Evolutionary conservation across 2,797 vertebrate genomes (phyloP), one percentile per base, ranked within the genome.

Genomic region (Leptatherina wallacei): DNA sequence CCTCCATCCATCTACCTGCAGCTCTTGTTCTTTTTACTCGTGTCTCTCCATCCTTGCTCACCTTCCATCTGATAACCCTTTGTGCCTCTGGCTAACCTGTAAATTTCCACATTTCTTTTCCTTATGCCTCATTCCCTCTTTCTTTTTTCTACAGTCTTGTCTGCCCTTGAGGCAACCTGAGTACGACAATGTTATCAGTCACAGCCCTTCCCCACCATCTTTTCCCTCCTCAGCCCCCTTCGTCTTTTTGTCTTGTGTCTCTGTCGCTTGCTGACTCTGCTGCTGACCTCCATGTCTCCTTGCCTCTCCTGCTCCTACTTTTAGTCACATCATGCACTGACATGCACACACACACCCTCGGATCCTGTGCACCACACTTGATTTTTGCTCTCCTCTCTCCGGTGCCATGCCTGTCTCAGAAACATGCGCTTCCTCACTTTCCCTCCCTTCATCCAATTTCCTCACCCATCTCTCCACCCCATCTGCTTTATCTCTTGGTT

Each of bases 121-220:
- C 84, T 82, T 78, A 65, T 71, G 81, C 87, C 87, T 88, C 74
- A 63, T 84, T 87, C 80, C 66, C 58, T 55, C 70, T 77, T 71
- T 88, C 68, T 86, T 78, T 65, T 84, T 76, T 69, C 63, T 80
- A 2, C 82, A 2, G 61, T 84, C 84, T 88, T 86, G 86, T 88
- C 85, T 90, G 88, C 85, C 93, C 92, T 93, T 93, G 91, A 93
- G 91, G 91, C 91, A 91, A 89, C 88, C 87, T 42, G 76, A 85
- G 83, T 77, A 82, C 69, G 60, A 91, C 91, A 88, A 77, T 91
- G 88, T 91, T 93, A 93, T 93, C 91, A 90, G 92, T 92, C 90
- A 91, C 75, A 62, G 65, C 73, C 78, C 70, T 76, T 70, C 88
- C 77, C 61, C 78, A 6, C 80, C 81, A 82, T 77, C 73, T 73